These are phyloP conservation scores for Calypte anna DNA, from an alignment of 2,113 vertebrate genomes.

Conservation along the genomic window DNA sequence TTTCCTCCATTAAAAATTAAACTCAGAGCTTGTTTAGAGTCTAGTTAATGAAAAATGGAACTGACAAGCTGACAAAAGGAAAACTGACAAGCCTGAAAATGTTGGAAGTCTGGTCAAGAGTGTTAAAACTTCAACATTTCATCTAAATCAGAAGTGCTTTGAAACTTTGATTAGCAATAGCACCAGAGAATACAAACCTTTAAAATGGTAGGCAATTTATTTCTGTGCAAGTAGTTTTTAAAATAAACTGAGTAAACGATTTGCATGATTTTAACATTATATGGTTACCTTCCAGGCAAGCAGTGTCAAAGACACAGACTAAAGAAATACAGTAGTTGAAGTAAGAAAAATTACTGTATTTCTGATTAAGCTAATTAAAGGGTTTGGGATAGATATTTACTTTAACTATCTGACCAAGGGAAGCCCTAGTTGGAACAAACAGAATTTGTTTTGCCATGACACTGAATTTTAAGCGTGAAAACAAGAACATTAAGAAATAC, in stretches of 20 bases:
- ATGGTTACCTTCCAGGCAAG: background rate
- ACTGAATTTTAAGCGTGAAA: background rate
- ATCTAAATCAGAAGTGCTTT: background rate
- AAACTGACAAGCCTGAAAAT: slow-evolving; percentile 38
- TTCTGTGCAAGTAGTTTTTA: background rate
- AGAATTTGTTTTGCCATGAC: background rate
- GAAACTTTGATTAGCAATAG: background rate
- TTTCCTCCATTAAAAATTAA: slow-evolving; percentile 39
- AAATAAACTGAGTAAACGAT: background rate
- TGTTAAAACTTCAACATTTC: slow-evolving; percentile 10
- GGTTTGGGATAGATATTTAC: background rate
- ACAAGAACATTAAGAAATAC: background rate
- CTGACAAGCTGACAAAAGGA: slow-evolving; percentile 37
- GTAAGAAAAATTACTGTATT: background rate
- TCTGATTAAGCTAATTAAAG: background rate
- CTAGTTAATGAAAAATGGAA: slow-evolving; percentile 54
- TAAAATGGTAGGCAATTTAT: background rate
- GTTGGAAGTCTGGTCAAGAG: background rate
- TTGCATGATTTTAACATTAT: background rate
- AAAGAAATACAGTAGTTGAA: background rate
- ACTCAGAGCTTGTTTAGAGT: background rate
- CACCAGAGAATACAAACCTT: background rate
- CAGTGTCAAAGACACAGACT: background rate
- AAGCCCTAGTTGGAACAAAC: background rate
- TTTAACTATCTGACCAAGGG: background rate